phyloP scores from a whole-genome alignment of 2,113 vertebrate species.

The Indri indri region DNA sequence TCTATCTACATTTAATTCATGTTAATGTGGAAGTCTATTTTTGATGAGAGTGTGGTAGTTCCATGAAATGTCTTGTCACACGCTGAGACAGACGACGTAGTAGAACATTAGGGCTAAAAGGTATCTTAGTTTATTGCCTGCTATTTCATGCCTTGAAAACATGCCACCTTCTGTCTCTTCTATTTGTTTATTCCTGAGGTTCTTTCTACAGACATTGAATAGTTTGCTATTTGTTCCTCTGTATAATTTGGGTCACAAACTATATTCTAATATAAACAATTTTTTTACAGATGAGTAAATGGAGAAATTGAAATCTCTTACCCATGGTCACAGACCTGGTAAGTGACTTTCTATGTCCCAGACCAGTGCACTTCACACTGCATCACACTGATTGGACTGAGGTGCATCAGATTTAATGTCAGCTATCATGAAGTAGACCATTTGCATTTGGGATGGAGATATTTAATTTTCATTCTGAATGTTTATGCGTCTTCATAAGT shows the following conservation, averaged over 20 bases:
- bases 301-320: neutral
- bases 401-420: neutral
- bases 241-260: neutral
- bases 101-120: neutral
- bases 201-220: neutral
- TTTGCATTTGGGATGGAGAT: neutral
- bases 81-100: neutral
- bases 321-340: neutral
- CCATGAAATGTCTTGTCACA: neutral
- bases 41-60: neutral
- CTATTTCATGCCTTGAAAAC: neutral
- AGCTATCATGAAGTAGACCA: neutral
- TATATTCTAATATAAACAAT: neutral
- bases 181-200: neutral
- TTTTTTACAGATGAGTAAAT: neutral
- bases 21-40: neutral
- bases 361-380: neutral
- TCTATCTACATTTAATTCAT: neutral
- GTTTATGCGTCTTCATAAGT: neutral
- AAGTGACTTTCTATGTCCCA: neutral
- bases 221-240: neutral
- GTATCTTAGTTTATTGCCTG: neutral
- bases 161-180: neutral
- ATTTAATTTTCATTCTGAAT: constrained; percentile 4
- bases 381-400: neutral